Evolutionary conservation across 2,888 invertebrate species (phyloP), one percentile per base, ranked within the genome.

Genomic region (Cephus nigrinus): DNA sequence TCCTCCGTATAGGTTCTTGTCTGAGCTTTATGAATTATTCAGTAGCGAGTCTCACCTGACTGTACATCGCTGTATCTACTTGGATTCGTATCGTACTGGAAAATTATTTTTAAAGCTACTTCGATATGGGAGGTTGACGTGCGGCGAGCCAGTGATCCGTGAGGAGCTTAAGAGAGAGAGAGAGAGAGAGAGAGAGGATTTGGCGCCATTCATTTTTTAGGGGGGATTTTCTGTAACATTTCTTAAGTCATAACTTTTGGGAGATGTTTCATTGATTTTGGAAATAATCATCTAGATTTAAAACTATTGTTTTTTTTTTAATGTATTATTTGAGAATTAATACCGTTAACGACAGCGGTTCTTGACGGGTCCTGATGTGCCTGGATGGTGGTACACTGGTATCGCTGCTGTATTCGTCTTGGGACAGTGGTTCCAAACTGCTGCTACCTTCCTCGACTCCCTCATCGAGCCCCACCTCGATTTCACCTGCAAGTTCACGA

Each of bases 321-420:
- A 23, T 23, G 9, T 55, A 55, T 55, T 2, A 9, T 23, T 82
- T 82, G 23, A 55, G 2, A 23, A 23, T 5, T 23, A 9, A 23
- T 84, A 92, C 92, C 86, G 88, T 91, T 76, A 90, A 87, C 72
- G 90, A 91, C 75, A 91, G 79, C 74, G 90, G 89, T 80, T 90
- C 88, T 55, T 84, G 85, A 77, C 83, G 87, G 76, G 85, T 84
- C 71, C 81, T 81, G 40, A 79, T 73, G 69, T 82, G 82, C 84
- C 85, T 85, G 40, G 82, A 77, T 55, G 81, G 83, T 35, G 88
- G 82, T 36, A 86, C 89, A 76, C 90, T 89, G 78, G 87, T 90
- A 40, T 90, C 90, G 78, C 88, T 88, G 81, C 84, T 86, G 83
- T 86, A 89, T 31, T 90, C 90, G 75, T 91, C 90, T 75, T 88